Percentiles rank a stretch among this genome's conserved stretches.
phyloP scores from a whole-genome alignment of 2,113 vertebrate species.

The Antennarius striatus region DNA sequence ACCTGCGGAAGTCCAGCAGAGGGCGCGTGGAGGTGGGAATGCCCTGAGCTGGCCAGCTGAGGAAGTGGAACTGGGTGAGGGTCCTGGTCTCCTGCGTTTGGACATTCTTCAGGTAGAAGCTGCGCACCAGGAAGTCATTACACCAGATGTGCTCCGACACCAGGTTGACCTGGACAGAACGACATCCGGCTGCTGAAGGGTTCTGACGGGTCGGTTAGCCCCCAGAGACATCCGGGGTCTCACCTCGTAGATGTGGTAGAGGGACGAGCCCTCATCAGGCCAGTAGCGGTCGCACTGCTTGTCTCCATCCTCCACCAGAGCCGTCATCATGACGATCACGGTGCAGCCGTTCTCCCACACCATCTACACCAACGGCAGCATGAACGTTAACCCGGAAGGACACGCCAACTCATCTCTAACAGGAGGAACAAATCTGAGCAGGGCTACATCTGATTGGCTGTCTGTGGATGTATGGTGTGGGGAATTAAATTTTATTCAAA shows the following conservation, averaged over 20 bases:
- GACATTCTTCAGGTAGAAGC: slow-evolving; percentile 98
- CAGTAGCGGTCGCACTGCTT: slow-evolving; percentile 99
- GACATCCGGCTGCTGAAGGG: no score
- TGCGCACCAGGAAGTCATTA: slow-evolving; percentile 96
- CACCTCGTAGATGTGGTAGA: slow-evolving; percentile 98
- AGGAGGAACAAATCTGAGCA: no score
- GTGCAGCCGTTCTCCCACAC: slow-evolving; percentile 98
- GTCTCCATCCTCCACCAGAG: slow-evolving; percentile 92
- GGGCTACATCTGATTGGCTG: no score
- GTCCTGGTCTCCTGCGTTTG: slow-evolving; percentile 97
- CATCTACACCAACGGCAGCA: slow-evolving; percentile 80
- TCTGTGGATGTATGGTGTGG: no score
- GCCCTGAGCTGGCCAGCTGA: slow-evolving; percentile 96
- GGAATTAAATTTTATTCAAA: no score
- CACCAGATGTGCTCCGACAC: slow-evolving; percentile 99
- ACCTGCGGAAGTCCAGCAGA: slow-evolving; percentile 98
- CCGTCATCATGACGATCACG: slow-evolving; percentile 96
- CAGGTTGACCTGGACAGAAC: slow-evolving; percentile 87
- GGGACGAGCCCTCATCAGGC: slow-evolving; percentile 97
- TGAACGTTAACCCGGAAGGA: no score
- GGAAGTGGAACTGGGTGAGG: slow-evolving; percentile 98
- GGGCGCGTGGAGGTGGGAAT: slow-evolving; percentile 92
- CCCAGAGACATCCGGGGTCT: neutral
- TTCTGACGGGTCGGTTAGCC: neutral
- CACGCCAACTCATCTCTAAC: no score